phyloP scores from a whole-genome alignment of 1,140 invertebrate species.

The Neomicropteryx cornuta region DNA sequence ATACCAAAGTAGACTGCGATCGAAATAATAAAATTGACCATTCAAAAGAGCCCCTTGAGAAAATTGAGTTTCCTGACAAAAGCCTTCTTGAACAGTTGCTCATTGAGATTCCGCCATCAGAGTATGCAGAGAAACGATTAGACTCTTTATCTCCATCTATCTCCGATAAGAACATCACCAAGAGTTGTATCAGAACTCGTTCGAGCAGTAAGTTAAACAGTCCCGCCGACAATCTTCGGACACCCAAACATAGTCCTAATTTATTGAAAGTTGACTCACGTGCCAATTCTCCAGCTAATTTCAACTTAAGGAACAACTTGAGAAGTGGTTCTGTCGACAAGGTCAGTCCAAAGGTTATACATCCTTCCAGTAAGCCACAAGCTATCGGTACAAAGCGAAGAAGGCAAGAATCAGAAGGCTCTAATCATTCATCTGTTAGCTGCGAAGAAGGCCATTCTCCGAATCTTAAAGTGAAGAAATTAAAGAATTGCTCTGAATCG shows the following conservation, averaged over 20 bases:
- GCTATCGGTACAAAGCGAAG: conserved; percentile 48
- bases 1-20: too few species aligned
- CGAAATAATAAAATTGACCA: too few species aligned
- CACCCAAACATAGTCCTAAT: conserved; percentile 48
- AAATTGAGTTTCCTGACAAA: conserved; percentile 44
- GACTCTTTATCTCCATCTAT: conserved; percentile 34
- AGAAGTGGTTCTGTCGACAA: conserved; percentile 30
- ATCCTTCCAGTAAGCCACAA: conserved; percentile 11
- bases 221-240: conserved; percentile 49
- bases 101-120: conserved; percentile 62
- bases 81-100: conserved; percentile 61
- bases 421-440: conserved; percentile 46
- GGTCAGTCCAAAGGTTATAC: conserved; percentile 24
- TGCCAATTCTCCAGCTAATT: conserved; percentile 34
- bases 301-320: conserved; percentile 25
- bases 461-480: conserved; percentile 21
- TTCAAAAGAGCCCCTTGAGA: conserved; percentile 26
- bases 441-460: conserved; percentile 42
- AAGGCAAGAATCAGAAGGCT: conserved; percentile 65
- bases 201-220: conserved; percentile 61
- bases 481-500: too few species aligned
- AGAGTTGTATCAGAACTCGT: conserved; percentile 48
- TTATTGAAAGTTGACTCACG: conserved; percentile 25
- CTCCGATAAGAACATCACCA: conserved; percentile 26
- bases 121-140: conserved; percentile 42